A percentile compares a stretch with the other conserved stretches of the same genome.
Conservation (phyloP, 2,888 invertebrate species). For the Brachyopa scutellaris region DNA sequence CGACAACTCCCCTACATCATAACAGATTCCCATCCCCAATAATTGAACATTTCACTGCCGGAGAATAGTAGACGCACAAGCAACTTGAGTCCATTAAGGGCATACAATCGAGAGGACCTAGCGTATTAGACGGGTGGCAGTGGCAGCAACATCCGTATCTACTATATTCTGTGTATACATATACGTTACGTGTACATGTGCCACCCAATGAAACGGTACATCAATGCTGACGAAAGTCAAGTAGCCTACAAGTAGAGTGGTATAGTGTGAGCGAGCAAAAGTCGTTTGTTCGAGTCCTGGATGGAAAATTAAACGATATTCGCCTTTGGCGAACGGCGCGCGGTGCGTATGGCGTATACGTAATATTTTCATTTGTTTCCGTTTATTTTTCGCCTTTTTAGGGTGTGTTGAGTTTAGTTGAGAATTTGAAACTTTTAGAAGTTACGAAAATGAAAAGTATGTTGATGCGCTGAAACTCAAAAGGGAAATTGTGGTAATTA, state of each 20-base stretch:
- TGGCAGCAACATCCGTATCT: not conserved
- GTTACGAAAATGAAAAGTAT: too few relatives aligned
- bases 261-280: not conserved
- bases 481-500: too few relatives aligned
- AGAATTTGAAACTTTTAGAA: not conserved
- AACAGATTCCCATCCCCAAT: not conserved
- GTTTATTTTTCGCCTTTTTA: not conserved
- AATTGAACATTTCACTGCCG: not conserved
- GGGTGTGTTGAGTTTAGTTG: not conserved
- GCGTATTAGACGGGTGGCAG: not conserved
- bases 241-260: not conserved
- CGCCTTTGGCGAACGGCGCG: not conserved
- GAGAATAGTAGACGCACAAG: not conserved
- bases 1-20: not conserved
- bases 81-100: not conserved
- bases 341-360: slow-evolving; percentile 6
- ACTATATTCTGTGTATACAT: too few relatives aligned
- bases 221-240: not conserved
- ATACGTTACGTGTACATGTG: not conserved
- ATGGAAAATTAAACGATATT: slow-evolving; percentile 13
- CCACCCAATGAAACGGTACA: not conserved
- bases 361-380: not conserved
- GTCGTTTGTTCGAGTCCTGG: not conserved
- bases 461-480: too few relatives aligned
- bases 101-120: not conserved